Base-by-base conservation (phyloP, 2,888 invertebrate species). In the Atrina japonica region DNA sequence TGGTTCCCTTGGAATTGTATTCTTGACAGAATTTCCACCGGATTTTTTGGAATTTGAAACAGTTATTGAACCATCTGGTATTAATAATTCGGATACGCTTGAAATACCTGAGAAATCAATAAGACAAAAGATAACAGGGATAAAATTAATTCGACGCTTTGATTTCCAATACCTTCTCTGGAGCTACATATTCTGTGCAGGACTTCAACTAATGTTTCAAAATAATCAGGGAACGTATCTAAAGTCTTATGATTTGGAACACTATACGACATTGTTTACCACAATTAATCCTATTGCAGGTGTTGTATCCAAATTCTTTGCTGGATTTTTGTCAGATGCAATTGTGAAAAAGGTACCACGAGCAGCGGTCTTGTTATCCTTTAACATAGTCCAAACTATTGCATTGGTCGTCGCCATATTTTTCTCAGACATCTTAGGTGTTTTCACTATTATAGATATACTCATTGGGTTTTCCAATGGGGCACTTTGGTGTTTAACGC, bases 401-500 rank as follows among this genome's bases (percentile, higher is more conserved):
- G 55, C 70, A 11, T 47, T 83, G 14, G 58, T 55, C 3, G 40
- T 78, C 7, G 75, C 75, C 40, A 73, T 80, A 50, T 83, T 81
- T 55, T 75, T 72, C n/a, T 77, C 77, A 11, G 74, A 81, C 72
- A 72, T 69, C 25, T 67, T 79, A 35, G 43, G 63, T 21, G 52
- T 82, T 3, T 56, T 82, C 7, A 52, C 78, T 14, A 63, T 78
- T 7, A 66, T 75, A 3, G 65, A 76, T 9, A 43, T 81, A 2
- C 66, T 76, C 5, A 65, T 80, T 3, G 82, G 83, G 11, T 77
- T 83, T 25, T 73, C 81, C 9, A 81, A 82, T 59, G 83, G 82
- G 41, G 79, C 83, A 6, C 75, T 80, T 18, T 83, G 81, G 81
- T 80, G 81, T 40, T 60, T 83, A 25, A 82, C 83, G 1, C 83